Conservation (phyloP, 2,113 vertebrate genomes). For the Monopterus albus region DNA sequence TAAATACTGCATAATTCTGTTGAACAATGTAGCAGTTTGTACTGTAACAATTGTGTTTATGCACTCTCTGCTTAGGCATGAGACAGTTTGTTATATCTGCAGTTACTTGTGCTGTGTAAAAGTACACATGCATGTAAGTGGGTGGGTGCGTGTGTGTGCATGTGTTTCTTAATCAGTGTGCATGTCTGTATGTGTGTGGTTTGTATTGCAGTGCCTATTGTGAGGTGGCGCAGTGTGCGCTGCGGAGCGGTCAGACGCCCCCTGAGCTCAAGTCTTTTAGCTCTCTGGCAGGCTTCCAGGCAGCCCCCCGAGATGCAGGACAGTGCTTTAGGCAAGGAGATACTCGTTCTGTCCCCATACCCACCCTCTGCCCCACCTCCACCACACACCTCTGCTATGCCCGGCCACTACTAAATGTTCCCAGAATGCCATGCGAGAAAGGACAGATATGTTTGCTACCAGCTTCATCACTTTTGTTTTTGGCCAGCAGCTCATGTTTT, state of each 20-base stretch:
- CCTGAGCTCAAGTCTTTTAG: slow-evolving; percentile 87
- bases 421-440: slow-evolving; percentile 53
- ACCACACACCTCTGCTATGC: slow-evolving; percentile 58
- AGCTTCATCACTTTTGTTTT: slow-evolving; percentile 11
- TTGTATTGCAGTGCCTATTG: slow-evolving; percentile 87
- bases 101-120: slow-evolving; percentile 22
- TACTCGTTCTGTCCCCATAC: slow-evolving; percentile 62
- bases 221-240: slow-evolving; percentile 84
- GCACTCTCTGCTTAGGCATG: slow-evolving; percentile 29
- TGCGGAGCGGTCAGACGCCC: slow-evolving; percentile 83
- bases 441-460: slow-evolving; percentile 33
- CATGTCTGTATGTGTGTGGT: slow-evolving; percentile 76
- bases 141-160: slow-evolving; percentile 35
- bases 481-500: not conserved
- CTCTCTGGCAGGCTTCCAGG: slow-evolving; percentile 85
- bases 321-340: slow-evolving; percentile 87
- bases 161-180: slow-evolving; percentile 64
- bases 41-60: slow-evolving; percentile 37
- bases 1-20: not conserved
- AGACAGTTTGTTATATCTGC: slow-evolving; percentile 26
- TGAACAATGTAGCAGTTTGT: slow-evolving; percentile 38
- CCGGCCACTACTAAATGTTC: slow-evolving; percentile 51
- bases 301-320: slow-evolving; percentile 84
- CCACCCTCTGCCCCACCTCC: slow-evolving; percentile 51
- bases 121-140: slow-evolving; percentile 34